Conservation (phyloP, 2,888 invertebrate species). For the Athrips mouffetella region DNA sequence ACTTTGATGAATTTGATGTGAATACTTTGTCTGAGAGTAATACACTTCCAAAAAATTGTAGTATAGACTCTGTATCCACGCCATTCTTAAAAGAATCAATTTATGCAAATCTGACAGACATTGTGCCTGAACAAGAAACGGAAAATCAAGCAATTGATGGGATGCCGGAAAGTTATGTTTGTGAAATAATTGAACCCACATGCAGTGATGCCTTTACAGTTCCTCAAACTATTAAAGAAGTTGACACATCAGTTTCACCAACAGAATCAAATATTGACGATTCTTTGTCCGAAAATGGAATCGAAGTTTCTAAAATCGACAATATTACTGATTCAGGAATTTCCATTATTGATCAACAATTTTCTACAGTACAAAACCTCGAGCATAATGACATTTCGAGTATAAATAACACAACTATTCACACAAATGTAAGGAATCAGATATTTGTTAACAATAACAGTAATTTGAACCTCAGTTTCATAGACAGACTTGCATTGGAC, state of each 20-base stretch:
- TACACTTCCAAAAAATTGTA: not conserved
- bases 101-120: conserved; percentile 48
- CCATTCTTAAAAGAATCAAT: conserved; percentile 44
- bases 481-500: conserved; percentile 64
- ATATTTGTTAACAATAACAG: conserved; percentile 54
- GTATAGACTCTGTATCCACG: not conserved
- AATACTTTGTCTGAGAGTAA: not conserved
- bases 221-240: not conserved
- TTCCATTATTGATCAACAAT: conserved; percentile 54
- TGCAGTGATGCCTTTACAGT: not conserved
- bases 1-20: not conserved
- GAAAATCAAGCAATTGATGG: not conserved
- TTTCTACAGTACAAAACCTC: conserved; percentile 30
- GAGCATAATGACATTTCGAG: conserved; percentile 29
- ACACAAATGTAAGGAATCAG: conserved; percentile 57
- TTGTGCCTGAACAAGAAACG: not conserved
- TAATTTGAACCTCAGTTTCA: conserved; percentile 65
- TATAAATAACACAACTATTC: conserved; percentile 48
- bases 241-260: not conserved
- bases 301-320: conserved; percentile 26
- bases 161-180: conserved; percentile 10
- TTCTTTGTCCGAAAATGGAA: conserved; percentile 8
- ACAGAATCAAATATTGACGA: conserved; percentile 11
- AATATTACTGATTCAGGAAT: conserved; percentile 50
- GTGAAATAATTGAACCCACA: not conserved